phyloP scores from a whole-genome alignment of 2,113 vertebrate genomes.

The Tonatia bakeri region DNA sequence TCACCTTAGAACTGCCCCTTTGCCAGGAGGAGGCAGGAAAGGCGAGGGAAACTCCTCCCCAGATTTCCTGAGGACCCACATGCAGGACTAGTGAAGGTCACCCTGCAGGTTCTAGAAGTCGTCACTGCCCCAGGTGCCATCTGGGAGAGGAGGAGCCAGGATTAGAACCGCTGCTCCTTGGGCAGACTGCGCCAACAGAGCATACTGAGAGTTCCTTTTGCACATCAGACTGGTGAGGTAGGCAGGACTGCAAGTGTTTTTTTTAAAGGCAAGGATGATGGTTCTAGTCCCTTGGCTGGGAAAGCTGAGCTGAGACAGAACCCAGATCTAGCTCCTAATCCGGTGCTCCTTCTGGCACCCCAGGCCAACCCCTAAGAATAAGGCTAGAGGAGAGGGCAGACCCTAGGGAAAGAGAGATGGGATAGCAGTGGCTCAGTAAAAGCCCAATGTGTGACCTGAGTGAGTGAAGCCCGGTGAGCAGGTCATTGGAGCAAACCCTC shows the following conservation, averaged over 20 bases:
- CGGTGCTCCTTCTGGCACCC: not conserved
- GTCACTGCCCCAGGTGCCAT: fast-evolving
- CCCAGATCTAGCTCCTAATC: not conserved
- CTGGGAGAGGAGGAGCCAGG: not conserved
- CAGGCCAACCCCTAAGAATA: not conserved
- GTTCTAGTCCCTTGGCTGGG: not conserved
- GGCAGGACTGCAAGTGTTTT: not conserved
- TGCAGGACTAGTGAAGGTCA: fast-evolving
- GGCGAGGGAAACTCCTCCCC: not conserved
- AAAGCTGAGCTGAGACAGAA: not conserved
- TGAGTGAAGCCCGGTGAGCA: not conserved
- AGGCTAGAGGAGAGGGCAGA: not conserved
- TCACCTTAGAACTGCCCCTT: not conserved
- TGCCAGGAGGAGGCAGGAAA: not conserved
- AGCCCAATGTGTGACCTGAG: not conserved
- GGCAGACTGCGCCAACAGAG: fast-evolving
- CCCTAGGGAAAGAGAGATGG: not conserved
- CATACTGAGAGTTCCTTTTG: not conserved
- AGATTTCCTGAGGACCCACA: not conserved
- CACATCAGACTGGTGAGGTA: not conserved
- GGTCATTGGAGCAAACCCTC: fast-evolving
- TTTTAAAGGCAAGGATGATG: not conserved
- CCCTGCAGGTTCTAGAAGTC: not conserved
- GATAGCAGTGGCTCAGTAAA: not conserved
- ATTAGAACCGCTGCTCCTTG: not conserved